Base-by-base conservation (phyloP, 2,888 invertebrate species). In the Zaprionus bogoriensis region DNA sequence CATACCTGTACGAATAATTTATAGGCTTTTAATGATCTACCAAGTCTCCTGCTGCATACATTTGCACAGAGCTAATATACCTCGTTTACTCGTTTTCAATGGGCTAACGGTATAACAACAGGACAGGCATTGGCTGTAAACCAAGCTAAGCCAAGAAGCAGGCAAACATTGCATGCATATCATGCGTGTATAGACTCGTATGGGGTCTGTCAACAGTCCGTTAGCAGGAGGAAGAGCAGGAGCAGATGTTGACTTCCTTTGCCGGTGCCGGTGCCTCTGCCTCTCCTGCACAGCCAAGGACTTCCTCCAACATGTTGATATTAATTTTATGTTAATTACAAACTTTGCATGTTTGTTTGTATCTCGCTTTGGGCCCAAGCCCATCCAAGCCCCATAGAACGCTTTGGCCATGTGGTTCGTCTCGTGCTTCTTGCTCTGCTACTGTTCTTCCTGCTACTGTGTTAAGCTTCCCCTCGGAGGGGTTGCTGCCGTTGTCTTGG, bases 291-390 rank as follows among this genome's bases (percentile, higher is more conserved):
- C n/a, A n/a, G n/a, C 55, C 27, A 19, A 51, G 54, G 38, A 63
- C 58, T 47, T 65, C 32, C 47, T 60, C 30, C 47, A 30, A 64
- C 67, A 68, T 85, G 81, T 72, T 81, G 69, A 74, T 84, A 84
- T 81, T 83, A 81, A 83, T 87, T 84, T 81, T 75, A 83, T 83
- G 87, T 81, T 83, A 83, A 83, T 83, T 83, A 82, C 85, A 74
- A 78, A 70, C 76, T 86, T 74, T 72, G 58, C 78, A 66, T 69
- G 70, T 74, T 74, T 80, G 76, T 64, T 67, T 67, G 67, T 47
- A 51, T 64, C 51, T 27, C 50, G 39, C 38, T 52, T 50, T 42
- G 47, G 46, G 45, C 25, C 48, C 27, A 17, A 25, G 14, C 32
- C n/a, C 12, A 4, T 4, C 28, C n/a, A 17, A 0, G 14, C 32